phyloP scores from a whole-genome alignment of 1,140 invertebrate genomes.

The Euura lappo region DNA sequence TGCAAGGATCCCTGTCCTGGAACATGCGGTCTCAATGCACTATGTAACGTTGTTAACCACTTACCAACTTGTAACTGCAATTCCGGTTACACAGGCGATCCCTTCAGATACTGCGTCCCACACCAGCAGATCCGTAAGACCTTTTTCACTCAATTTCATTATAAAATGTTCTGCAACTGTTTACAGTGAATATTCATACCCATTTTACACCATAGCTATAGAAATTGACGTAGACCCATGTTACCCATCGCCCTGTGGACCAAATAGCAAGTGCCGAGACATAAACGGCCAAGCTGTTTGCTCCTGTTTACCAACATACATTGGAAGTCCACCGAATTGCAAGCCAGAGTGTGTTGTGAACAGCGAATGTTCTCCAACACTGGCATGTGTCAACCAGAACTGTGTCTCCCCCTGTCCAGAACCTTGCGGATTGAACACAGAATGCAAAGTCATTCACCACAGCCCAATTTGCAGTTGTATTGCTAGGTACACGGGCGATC shows the following conservation, averaged over 20 bases:
- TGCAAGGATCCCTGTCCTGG: slow-evolving; percentile 75
- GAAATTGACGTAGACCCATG: slow-evolving; percentile 40
- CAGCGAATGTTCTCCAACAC: slow-evolving; percentile 42
- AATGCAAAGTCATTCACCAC: slow-evolving; percentile 56
- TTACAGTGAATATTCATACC: not conserved
- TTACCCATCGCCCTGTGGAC: slow-evolving; percentile 55
- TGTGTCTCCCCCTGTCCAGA: slow-evolving; percentile 52
- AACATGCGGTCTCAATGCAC: slow-evolving; percentile 63
- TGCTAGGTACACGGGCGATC: slow-evolving; percentile 56
- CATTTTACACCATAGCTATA: slow-evolving; percentile 20
- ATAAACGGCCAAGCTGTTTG: slow-evolving; percentile 45
- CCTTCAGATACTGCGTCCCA: slow-evolving; percentile 50
- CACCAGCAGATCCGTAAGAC: slow-evolving; percentile 31
- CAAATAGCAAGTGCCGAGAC: slow-evolving; percentile 45
- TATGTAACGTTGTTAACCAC: slow-evolving; percentile 53
- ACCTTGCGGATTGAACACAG: slow-evolving; percentile 53
- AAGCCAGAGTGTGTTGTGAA: slow-evolving; percentile 48
- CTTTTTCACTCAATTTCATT: slow-evolving; percentile 1
- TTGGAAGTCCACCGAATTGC: slow-evolving; percentile 50
- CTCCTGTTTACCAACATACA: slow-evolving; percentile 43
- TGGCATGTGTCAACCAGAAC: slow-evolving; percentile 45
- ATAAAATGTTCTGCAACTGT: not conserved
- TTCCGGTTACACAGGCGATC: slow-evolving; percentile 56
- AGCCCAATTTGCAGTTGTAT: slow-evolving; percentile 58
- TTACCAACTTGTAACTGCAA: slow-evolving; percentile 54